These are phyloP conservation scores for Drosophila truncata DNA, from an alignment of 1,140 invertebrate genomes.

Conservation along the genomic window DNA sequence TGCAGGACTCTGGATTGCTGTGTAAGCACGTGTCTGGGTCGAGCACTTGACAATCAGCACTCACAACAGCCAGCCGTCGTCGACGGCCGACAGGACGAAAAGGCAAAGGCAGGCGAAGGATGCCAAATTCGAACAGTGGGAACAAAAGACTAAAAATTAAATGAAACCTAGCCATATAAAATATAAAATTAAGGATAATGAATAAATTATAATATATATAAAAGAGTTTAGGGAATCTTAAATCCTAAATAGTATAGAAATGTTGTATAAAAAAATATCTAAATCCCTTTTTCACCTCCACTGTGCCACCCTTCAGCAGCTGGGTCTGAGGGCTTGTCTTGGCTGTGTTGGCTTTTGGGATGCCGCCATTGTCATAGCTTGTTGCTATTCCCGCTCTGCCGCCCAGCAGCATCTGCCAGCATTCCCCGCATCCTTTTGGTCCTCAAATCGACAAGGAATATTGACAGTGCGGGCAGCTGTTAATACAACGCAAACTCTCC, in stretches of 20 bases:
- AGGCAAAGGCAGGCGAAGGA: conserved; percentile 28
- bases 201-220: background rate
- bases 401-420: too few species aligned
- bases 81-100: conserved; percentile 34
- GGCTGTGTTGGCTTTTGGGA: conserved; percentile 37
- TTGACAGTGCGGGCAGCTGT: conserved; percentile 68
- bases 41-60: conserved; percentile 79
- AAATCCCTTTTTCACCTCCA: background rate
- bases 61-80: conserved; percentile 61
- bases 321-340: conserved; percentile 29
- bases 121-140: conserved; percentile 23
- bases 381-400: conserved; percentile 15
- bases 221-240: background rate
- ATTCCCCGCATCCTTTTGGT: conserved; percentile 7
- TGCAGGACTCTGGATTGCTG: conserved; percentile 42
- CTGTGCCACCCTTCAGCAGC: conserved; percentile 10
- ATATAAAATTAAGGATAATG: background rate
- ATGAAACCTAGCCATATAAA: too few species aligned
- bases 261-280: too few species aligned
- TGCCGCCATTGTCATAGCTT: conserved; percentile 41
- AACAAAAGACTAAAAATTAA: too few species aligned
- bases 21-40: conserved; percentile 76
- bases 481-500: conserved; percentile 56
- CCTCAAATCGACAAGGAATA: conserved; percentile 35
- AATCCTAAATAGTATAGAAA: background rate